Evolutionary conservation across 2,797 vertebrate genomes (phyloP).

Genomic region (Artibeus lituratus): DNA sequence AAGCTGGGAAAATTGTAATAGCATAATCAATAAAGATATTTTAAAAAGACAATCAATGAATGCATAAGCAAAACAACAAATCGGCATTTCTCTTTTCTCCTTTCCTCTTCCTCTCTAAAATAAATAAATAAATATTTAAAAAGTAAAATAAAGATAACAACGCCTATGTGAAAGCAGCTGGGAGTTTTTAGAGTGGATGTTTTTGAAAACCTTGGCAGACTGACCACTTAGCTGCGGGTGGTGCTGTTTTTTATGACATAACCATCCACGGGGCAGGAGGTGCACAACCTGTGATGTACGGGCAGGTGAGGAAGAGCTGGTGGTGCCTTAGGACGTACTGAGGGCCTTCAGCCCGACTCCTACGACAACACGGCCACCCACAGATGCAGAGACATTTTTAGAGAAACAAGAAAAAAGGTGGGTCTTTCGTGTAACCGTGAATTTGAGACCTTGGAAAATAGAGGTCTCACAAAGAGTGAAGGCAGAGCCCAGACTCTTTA

Average conservation of each 20-base stretch:
- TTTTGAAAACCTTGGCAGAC: neutral
- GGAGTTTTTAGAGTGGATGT: neutral
- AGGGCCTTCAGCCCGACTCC: neutral
- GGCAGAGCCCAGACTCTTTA: neutral
- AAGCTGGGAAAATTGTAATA: too few relatives aligned
- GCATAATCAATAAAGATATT: too few relatives aligned
- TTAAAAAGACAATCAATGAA: neutral
- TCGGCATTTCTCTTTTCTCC: neutral
- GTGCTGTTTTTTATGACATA: neutral
- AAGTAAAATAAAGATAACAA: neutral
- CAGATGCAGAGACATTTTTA: neutral
- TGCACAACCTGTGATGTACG: neutral
- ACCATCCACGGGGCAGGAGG: neutral
- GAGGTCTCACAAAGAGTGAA: neutral
- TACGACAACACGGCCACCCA: neutral
- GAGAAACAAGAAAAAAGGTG: neutral
- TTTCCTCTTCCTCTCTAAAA: neutral
- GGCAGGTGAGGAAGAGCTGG: neutral
- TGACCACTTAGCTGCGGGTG: neutral
- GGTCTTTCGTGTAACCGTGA: neutral
- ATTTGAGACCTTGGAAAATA: neutral
- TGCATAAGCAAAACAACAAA: neutral
- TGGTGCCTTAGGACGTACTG: neutral
- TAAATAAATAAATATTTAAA: neutral
- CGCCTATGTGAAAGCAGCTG: neutral